phyloP scores from a whole-genome alignment of 1,140 invertebrate genomes.

The Coboldia fuscipes region DNA sequence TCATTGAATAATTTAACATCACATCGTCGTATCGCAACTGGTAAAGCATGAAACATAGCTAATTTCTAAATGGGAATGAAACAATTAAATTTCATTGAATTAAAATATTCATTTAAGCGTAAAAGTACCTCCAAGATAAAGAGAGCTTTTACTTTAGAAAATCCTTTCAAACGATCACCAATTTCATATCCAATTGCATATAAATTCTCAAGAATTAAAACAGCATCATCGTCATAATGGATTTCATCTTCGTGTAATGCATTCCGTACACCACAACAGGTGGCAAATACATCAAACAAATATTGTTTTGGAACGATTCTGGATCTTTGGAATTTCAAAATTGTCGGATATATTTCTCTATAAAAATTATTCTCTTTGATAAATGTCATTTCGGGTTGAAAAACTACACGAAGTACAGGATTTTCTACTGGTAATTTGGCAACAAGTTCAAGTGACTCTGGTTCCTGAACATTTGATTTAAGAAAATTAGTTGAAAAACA shows the following conservation, averaged over 20 bases:
- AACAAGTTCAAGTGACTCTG: constrained; percentile 24
- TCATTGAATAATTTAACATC: constrained; percentile 25
- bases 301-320: constrained; percentile 17
- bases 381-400: constrained; percentile 32
- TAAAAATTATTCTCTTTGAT: constrained; percentile 34
- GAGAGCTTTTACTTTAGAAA: constrained; percentile 25
- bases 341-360: constrained; percentile 22
- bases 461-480: constrained; percentile 8
- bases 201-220: constrained; percentile 32
- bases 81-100: no score
- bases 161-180: constrained; percentile 23
- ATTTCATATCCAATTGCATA: constrained; percentile 24
- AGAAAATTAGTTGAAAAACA: no score
- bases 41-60: constrained; percentile 31
- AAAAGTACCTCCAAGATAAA: constrained; percentile 23
- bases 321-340: constrained; percentile 26
- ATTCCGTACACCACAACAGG: constrained; percentile 28
- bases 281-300: constrained; percentile 23
- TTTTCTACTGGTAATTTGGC: constrained; percentile 33
- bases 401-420: constrained; percentile 26
- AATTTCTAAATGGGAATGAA: no score
- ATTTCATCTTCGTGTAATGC: constrained; percentile 17
- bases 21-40: constrained; percentile 28
- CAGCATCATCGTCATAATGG: constrained; percentile 28
- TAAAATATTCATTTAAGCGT: no score